Evolutionary conservation across 2,888 invertebrate species (phyloP).

Genomic region (Pardosa pseudoannulata): DNA sequence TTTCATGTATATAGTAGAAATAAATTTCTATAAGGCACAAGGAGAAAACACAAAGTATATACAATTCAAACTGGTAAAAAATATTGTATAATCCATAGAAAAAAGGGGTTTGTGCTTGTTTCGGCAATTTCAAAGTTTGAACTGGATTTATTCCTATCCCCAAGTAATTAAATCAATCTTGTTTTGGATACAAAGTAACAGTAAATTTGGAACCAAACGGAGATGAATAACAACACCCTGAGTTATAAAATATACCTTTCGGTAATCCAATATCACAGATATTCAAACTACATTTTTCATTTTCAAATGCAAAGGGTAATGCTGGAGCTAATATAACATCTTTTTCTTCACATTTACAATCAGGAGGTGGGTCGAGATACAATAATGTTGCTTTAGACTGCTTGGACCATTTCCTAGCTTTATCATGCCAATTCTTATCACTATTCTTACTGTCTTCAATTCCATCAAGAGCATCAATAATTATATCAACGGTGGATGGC

Average conservation of each 20-base stretch:
- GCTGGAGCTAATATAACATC: slow-evolving; percentile 86
- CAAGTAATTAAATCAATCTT: too few relatives aligned
- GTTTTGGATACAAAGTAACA: slow-evolving; percentile 81
- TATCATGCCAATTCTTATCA: slow-evolving; percentile 77
- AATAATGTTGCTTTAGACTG: slow-evolving; percentile 85
- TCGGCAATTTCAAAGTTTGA: too few relatives aligned
- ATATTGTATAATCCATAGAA: background rate
- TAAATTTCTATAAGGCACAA: background rate
- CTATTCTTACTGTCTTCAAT: slow-evolving; percentile 74
- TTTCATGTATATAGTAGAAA: background rate
- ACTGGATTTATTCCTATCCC: too few relatives aligned
- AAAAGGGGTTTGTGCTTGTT: too few relatives aligned
- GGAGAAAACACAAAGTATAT: background rate
- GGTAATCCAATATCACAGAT: slow-evolving; percentile 91
- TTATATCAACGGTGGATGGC: slow-evolving; percentile 75
- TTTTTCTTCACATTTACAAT: slow-evolving; percentile 79
- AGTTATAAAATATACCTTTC: slow-evolving; percentile 84
- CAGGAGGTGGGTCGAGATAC: slow-evolving; percentile 86
- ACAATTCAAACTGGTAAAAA: background rate
- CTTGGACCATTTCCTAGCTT: slow-evolving; percentile 83
- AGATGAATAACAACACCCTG: slow-evolving; percentile 87
- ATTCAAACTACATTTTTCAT: slow-evolving; percentile 84
- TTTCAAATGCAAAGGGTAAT: slow-evolving; percentile 83
- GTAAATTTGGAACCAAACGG: slow-evolving; percentile 91
- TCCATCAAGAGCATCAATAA: slow-evolving; percentile 77